These are phyloP conservation scores for Pelecanus crispus DNA, from an alignment of 2,113 vertebrate genomes.

Conservation along the genomic window DNA sequence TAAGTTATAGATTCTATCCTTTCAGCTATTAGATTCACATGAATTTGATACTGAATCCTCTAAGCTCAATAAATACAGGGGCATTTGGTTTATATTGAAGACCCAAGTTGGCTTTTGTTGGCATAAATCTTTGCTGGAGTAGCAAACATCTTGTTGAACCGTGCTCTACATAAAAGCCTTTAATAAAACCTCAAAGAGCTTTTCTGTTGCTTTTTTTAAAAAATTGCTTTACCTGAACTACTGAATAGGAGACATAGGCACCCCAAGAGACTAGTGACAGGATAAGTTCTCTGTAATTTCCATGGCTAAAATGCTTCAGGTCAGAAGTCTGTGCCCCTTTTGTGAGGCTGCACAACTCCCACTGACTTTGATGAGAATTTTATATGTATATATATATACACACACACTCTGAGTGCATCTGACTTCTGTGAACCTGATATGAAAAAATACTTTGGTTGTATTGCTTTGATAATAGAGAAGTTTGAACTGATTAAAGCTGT, in stretches of 20 bases:
- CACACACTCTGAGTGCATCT: background rate
- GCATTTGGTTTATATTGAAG: conserved; percentile 2
- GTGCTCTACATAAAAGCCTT: background rate
- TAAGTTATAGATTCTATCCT: background rate
- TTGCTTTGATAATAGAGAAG: background rate
- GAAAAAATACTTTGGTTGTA: background rate
- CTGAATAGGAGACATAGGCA: background rate
- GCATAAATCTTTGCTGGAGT: background rate
- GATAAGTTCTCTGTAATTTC: background rate
- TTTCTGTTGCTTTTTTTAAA: background rate
- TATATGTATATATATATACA: background rate
- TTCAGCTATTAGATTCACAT: background rate
- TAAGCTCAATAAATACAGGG: background rate
- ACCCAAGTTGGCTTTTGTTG: background rate
- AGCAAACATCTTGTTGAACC: background rate
- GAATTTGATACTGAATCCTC: background rate
- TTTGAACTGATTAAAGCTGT: background rate
- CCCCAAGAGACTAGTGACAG: background rate
- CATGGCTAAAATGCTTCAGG: background rate
- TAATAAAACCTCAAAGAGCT: background rate
- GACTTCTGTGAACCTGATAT: background rate
- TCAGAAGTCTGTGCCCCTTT: background rate
- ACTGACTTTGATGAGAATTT: background rate
- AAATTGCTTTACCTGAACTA: background rate
- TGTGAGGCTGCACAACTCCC: background rate